A percentile compares a stretch with the other conserved stretches of the same genome.
Conservation (phyloP, 2,113 vertebrate genomes). For the Loxodonta africana region DNA sequence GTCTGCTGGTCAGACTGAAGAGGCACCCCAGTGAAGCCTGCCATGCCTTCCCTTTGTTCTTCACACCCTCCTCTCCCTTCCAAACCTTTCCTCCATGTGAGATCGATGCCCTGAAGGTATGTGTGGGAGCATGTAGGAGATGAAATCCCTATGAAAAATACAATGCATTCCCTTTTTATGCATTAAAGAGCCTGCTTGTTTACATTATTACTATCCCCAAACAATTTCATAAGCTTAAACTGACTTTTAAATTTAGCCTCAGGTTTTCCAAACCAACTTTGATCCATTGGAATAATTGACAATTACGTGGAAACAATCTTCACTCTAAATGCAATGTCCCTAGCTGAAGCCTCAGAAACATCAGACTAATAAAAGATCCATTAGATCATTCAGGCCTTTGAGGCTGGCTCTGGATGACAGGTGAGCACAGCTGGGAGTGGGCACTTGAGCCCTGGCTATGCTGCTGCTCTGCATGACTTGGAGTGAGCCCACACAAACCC, state of each 20-base stretch:
- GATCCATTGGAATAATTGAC: conserved; percentile 58
- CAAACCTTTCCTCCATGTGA: neutral
- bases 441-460: neutral
- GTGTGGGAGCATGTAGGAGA: neutral
- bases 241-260: conserved; percentile 65
- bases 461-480: neutral
- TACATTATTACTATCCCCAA: conserved; percentile 46
- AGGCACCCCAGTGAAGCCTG: neutral
- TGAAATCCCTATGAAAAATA: conserved; percentile 78
- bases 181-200: conserved; percentile 63
- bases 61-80: conserved; percentile 9
- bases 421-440: neutral
- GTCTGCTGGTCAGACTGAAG: neutral
- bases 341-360: conserved; percentile 29
- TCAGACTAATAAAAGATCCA: neutral
- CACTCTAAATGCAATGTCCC: neutral
- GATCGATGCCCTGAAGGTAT: conserved; percentile 9
- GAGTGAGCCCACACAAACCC: neutral
- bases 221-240: conserved; percentile 55
- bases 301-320: conserved; percentile 61
- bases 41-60: neutral
- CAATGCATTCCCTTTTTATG: conserved; percentile 62
- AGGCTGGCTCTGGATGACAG: neutral
- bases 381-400: neutral
- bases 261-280: conserved; percentile 57